Percentiles rank a stretch among this genome's conserved stretches.
Conservation (phyloP, 2,888 invertebrate species). For the Temnothorax unifasciatus region DNA sequence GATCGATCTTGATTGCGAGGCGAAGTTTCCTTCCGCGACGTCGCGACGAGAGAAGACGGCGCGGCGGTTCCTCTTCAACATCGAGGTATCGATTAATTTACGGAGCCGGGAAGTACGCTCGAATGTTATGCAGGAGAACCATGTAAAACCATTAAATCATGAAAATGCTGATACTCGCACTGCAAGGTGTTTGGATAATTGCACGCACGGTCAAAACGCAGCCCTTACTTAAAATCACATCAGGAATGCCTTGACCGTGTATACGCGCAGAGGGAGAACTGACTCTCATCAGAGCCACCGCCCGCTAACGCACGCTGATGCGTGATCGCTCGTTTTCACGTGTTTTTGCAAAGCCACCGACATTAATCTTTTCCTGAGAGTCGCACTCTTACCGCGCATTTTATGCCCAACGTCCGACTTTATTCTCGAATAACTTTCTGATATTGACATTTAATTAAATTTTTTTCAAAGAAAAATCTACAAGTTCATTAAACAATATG, state of each 20-base stretch:
- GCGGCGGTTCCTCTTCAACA: neutral
- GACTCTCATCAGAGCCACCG: constrained; percentile 61
- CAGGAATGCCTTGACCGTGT: constrained; percentile 73
- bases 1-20: neutral
- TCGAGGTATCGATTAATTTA: constrained; percentile 23
- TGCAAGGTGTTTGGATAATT: constrained; percentile 84
- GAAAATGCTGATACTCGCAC: constrained; percentile 75
- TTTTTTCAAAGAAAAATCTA: neutral
- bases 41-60: neutral
- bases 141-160: constrained; percentile 81
- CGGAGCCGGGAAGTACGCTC: constrained; percentile 25
- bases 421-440: neutral
- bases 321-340: constrained; percentile 61
- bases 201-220: constrained; percentile 75
- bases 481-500: neutral
- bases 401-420: neutral
- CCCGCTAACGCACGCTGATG: constrained; percentile 62
- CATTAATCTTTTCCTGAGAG: constrained; percentile 23
- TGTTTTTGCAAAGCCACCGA: constrained; percentile 59
- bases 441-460: neutral
- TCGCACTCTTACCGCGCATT: neutral
- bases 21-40: neutral
- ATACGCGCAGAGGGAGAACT: constrained; percentile 5
- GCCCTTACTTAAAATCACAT: constrained; percentile 84
- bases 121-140: constrained; percentile 61